Percentiles rank a stretch among this genome's conserved stretches.
These are phyloP conservation scores for Tetragonula clypearis DNA, from an alignment of 1,140 invertebrate genomes.

Conservation along the genomic window DNA sequence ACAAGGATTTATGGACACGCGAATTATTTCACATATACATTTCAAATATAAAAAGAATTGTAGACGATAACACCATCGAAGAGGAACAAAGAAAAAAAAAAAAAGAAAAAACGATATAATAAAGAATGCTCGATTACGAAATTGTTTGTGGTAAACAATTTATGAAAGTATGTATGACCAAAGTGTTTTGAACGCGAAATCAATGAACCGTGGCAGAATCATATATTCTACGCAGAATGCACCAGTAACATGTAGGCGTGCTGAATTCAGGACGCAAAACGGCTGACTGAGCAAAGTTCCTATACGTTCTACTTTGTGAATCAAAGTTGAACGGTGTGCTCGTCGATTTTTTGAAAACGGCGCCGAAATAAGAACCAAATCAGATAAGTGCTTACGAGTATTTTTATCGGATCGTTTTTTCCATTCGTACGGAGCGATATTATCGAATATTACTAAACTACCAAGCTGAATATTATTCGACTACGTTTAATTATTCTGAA, in stretches of 20 bases:
- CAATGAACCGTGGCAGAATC: background rate
- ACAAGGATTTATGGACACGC: too few relatives aligned
- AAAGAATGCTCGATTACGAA: background rate
- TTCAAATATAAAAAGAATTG: background rate
- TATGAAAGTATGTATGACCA: constrained; percentile 5
- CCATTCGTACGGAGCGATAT: background rate
- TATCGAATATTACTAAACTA: background rate
- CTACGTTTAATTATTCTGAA: background rate
- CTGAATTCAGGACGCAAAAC: constrained; percentile 4
- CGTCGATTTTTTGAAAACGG: background rate
- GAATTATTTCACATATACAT: too few relatives aligned
- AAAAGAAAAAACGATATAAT: too few relatives aligned
- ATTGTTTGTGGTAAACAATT: background rate
- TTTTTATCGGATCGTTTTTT: background rate
- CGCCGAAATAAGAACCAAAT: background rate
- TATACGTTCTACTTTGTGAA: background rate
- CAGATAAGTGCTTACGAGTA: background rate
- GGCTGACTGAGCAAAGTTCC: background rate
- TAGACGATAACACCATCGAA: background rate
- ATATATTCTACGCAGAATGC: background rate
- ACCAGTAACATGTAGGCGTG: background rate
- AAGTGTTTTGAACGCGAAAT: background rate
- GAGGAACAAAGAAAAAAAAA: background rate
- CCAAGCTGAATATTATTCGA: background rate
- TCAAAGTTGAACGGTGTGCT: background rate